Conservation (phyloP, 2,113 vertebrate genomes). For the Apteryx mantelli region DNA sequence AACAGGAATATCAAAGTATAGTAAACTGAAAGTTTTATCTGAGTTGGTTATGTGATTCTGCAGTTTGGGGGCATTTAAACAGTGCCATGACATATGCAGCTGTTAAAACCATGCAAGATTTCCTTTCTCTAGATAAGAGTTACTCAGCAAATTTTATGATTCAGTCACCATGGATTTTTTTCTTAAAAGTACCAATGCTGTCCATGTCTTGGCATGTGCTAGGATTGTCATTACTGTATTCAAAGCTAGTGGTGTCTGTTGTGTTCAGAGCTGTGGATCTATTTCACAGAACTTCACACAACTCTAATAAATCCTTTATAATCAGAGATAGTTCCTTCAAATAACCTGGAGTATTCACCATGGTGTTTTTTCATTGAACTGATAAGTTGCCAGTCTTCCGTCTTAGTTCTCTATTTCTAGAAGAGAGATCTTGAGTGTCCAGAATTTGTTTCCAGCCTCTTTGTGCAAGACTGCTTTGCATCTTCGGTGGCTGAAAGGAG, state of each 20-base stretch:
- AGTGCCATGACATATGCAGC: background rate
- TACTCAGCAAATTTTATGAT: background rate
- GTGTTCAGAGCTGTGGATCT: background rate
- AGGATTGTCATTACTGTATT: background rate
- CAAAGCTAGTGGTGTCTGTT: background rate
- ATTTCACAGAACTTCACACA: background rate
- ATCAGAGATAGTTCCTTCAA: background rate
- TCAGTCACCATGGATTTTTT: background rate
- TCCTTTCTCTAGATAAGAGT: background rate
- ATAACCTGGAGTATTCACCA: background rate
- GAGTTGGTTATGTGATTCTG: background rate
- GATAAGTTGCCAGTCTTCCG: accelerated
- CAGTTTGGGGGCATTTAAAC: background rate
- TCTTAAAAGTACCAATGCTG: background rate
- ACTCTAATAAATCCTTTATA: background rate
- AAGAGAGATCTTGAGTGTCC: background rate
- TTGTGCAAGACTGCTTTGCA: background rate
- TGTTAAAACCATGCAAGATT: background rate
- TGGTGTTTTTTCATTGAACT: background rate
- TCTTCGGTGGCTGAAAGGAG: background rate
- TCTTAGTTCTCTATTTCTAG: background rate
- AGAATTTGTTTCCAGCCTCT: background rate
- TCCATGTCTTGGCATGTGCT: background rate
- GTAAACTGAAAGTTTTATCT: background rate
- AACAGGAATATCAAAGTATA: background rate